Base-by-base conservation (phyloP, 2,888 invertebrate species). In the Athalia rosae region DNA sequence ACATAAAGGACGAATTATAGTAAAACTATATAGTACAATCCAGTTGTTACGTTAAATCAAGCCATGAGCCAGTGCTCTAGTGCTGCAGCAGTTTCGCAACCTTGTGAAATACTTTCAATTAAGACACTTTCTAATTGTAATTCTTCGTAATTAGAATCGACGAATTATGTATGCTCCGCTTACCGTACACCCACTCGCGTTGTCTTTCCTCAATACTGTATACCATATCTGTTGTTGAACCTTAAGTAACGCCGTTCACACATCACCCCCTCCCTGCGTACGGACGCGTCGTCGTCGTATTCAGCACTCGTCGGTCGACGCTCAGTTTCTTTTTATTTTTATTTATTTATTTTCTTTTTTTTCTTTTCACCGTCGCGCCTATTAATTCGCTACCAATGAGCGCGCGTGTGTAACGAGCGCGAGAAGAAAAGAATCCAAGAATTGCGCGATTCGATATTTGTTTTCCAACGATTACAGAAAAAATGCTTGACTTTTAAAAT, bases 101-200 rank as follows among this genome's bases (percentile, higher is more conserved):
- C 82, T 89, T 87, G 85, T 87, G 86, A 85, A 88, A 88, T 82
- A 81, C 84, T 84, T 84, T 87, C 86, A 87, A 87, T 88, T 88
- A 85, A 86, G 81, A 84, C 86, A 83, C 87, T 88, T 88, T 88
- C 87, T 87, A 87, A 87, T 87, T 85, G 86, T 85, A 84, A 83
- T 83, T 86, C 84, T 80, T 85, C 79, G 85, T 84, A 86, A 88
- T 87, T 87, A 85, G 83, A 85, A 87, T 86, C 84, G 84, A 85
- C 84, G 85, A 86, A 84, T 84, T 85, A 83, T 82, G 82, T 82
- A 81, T 77, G 64, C 79, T 15, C 73, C 50, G 58, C 61, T 47
- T 74, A 47, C 61, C 61, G 28, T 28, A 48, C 74, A 62, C 62
- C 61, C 41, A 59, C 61, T 9, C 8, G n/a, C n/a, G 6, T 59